These are phyloP conservation scores for Cebidichthys violaceus DNA, from an alignment of 2,113 vertebrate genomes.

Conservation along the genomic window DNA sequence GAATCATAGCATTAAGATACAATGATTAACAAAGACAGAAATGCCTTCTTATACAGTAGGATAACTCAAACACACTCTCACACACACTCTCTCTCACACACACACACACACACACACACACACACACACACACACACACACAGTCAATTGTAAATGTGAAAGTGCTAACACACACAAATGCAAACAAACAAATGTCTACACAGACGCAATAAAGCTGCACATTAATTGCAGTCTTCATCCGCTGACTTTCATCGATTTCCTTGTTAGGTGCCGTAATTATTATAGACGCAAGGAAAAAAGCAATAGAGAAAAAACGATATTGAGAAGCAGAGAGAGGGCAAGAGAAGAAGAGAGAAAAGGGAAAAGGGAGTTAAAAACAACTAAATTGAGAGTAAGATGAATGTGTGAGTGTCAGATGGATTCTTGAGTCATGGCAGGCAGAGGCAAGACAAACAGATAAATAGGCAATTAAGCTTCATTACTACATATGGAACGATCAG, in stretches of 20 bases:
- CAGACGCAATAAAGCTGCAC: constrained; percentile 7
- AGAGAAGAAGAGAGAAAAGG: not conserved
- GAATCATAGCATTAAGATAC: not conserved
- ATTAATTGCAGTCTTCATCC: constrained; percentile 47
- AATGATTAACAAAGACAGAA: not conserved
- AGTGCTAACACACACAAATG: not conserved
- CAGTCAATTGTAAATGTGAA: not conserved
- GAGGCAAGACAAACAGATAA: constrained; percentile 38
- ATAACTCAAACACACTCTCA: not conserved
- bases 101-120: not conserved
- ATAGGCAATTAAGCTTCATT: constrained; percentile 43
- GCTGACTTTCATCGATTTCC: constrained; percentile 53
- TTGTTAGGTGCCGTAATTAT: constrained; percentile 64
- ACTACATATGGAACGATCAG: constrained; percentile 35
- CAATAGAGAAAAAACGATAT: constrained; percentile 9
- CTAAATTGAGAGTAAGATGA: constrained; percentile 10
- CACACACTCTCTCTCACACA: too few relatives aligned
- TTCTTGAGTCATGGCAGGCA: constrained; percentile 11
- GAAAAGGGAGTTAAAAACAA: not conserved
- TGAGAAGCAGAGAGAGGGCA: not conserved
- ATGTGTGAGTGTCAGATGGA: constrained; percentile 31
- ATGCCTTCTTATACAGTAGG: not conserved
- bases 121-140: not conserved
- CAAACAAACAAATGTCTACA: constrained; percentile 14
- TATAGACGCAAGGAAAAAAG: constrained; percentile 32